Conservation (phyloP, 2,113 vertebrate species). For the Silurus meridionalis region DNA sequence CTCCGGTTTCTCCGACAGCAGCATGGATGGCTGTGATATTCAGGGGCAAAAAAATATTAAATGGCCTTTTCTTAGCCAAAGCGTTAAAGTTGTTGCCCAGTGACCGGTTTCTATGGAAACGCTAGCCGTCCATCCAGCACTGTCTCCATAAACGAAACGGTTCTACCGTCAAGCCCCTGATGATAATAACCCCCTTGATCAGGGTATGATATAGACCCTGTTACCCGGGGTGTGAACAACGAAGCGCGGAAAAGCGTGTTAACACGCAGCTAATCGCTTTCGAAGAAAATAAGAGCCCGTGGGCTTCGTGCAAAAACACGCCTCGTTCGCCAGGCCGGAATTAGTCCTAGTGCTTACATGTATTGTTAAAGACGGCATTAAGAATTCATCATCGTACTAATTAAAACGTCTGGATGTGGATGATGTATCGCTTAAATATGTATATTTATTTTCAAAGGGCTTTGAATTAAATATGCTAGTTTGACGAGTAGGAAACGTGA, state of each 20-base stretch:
- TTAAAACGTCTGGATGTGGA: conserved; percentile 71
- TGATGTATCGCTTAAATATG: conserved; percentile 77
- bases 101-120: neutral
- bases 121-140: neutral
- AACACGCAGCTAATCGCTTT: conserved; percentile 2
- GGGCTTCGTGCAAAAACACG: neutral
- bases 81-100: neutral
- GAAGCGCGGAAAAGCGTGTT: neutral
- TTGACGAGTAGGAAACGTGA: conserved; percentile 49
- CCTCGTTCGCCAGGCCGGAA: conserved; percentile 54
- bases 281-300: conserved; percentile 24
- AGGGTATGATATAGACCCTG: neutral
- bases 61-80: neutral
- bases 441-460: conserved; percentile 74
- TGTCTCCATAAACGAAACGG: neutral
- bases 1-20: neutral
- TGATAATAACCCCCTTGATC: neutral
- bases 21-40: neutral
- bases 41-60: neutral
- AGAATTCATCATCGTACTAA: conserved; percentile 76
- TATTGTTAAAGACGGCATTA: conserved; percentile 78
- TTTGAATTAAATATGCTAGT: conserved; percentile 75
- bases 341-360: conserved; percentile 69
- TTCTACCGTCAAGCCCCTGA: neutral
- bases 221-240: neutral